A percentile compares a stretch with the other conserved stretches of the same genome.
phyloP scores from a whole-genome alignment of 1,140 invertebrate species.

The Zaprionus ornatus region DNA sequence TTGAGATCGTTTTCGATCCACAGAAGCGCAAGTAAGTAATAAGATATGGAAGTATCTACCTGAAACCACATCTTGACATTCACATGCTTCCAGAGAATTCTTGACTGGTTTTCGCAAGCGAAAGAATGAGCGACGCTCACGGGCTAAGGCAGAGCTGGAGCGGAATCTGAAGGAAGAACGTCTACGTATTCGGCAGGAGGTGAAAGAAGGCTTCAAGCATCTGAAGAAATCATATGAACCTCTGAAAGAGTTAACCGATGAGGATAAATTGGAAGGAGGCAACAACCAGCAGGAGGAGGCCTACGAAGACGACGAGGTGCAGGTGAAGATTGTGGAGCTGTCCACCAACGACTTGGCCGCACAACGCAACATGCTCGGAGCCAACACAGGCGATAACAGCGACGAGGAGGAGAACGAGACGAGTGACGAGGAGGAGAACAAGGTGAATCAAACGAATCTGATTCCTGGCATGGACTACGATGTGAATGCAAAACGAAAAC shows the following conservation, averaged over 20 bases:
- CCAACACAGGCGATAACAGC: constrained; percentile 86
- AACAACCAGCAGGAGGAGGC: constrained; percentile 86
- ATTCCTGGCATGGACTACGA: constrained; percentile 87
- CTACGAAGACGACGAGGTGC: constrained; percentile 89
- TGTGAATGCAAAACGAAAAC: constrained; percentile 53
- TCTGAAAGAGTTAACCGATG: constrained; percentile 87
- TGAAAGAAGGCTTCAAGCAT: constrained; percentile 85
- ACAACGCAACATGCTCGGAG: constrained; percentile 88
- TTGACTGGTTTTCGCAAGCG: constrained; percentile 91
- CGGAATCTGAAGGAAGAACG: constrained; percentile 89
- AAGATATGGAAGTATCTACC: background rate
- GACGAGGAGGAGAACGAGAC: constrained; percentile 83
- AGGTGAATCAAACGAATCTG: constrained; percentile 81
- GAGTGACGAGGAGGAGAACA: constrained; percentile 75
- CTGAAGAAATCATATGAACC: constrained; percentile 86
- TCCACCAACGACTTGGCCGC: constrained; percentile 87
- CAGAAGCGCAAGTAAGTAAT: constrained; percentile 85
- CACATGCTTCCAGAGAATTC: constrained; percentile 88
- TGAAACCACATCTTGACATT: background rate
- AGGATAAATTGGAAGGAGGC: constrained; percentile 86
- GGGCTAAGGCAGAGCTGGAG: constrained; percentile 88
- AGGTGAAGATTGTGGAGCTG: constrained; percentile 90
- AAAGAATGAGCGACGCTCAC: constrained; percentile 89
- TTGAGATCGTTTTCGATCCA: constrained; percentile 86
- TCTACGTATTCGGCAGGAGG: constrained; percentile 89